These are phyloP conservation scores for Lasioglossum calceatum DNA, from an alignment of 2,888 invertebrate genomes.

Conservation along the genomic window DNA sequence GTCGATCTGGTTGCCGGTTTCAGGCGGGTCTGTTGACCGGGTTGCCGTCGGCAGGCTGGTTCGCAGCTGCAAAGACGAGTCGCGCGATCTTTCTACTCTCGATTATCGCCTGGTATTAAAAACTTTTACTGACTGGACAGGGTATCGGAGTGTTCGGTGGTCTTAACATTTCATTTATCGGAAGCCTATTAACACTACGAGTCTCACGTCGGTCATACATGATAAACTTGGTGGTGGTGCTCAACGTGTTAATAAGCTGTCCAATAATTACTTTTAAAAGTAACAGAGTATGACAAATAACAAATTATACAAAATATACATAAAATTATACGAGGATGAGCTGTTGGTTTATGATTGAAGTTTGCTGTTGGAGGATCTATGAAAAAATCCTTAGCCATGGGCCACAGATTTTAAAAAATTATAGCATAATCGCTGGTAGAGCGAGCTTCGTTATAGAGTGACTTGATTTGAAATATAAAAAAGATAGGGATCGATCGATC, in stretches of 20 bases:
- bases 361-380: background rate
- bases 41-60: background rate
- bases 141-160: background rate
- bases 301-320: background rate
- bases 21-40: background rate
- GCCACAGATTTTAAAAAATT: background rate
- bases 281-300: too few relatives aligned
- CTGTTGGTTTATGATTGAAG: background rate
- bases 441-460: background rate
- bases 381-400: background rate
- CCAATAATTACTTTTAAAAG: too few relatives aligned
- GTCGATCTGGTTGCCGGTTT: background rate
- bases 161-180: background rate
- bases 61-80: background rate
- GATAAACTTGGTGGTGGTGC: too few relatives aligned
- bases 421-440: background rate
- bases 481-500: background rate
- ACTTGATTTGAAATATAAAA: background rate
- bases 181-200: background rate
- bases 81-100: background rate
- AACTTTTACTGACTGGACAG: background rate
- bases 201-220: too few relatives aligned
- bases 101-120: background rate
- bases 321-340: background rate
- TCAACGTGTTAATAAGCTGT: too few relatives aligned